phyloP scores from a whole-genome alignment of 1,140 invertebrate species.

The Bradynema listronoti region DNA sequence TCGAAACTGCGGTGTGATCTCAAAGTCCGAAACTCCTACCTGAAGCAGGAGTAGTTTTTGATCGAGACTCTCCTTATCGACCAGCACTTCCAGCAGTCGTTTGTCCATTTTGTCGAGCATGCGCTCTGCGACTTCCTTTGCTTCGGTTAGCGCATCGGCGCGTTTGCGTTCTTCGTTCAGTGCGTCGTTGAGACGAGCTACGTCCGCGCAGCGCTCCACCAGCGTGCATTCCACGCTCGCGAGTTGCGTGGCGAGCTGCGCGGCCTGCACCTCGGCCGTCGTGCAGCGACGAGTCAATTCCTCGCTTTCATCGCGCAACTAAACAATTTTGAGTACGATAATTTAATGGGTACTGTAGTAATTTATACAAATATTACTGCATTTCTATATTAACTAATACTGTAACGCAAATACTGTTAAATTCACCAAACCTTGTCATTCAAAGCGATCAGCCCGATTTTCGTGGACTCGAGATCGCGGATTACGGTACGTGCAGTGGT shows the following conservation, averaged over 20 bases:
- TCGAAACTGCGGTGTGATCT: neutral
- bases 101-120: constrained; percentile 31
- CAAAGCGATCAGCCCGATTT: too few relatives aligned
- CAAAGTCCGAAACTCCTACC: constrained; percentile 3
- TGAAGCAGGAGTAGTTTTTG: constrained; percentile 16
- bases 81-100: constrained; percentile 31
- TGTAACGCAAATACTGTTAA: too few relatives aligned
- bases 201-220: neutral
- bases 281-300: neutral
- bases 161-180: constrained; percentile 15
- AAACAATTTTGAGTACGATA: too few relatives aligned
- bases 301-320: too few relatives aligned
- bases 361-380: too few relatives aligned
- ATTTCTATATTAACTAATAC: too few relatives aligned
- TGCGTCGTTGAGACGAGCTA: neutral
- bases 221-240: constrained; percentile 8
- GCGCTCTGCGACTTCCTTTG: constrained; percentile 24
- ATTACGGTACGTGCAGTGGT: too few relatives aligned
- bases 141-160: constrained; percentile 6
- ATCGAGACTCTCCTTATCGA: constrained; percentile 25
- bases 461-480: too few relatives aligned
- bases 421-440: too few relatives aligned
- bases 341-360: too few relatives aligned
- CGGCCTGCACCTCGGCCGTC: neutral
- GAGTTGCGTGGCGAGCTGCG: neutral